Conservation (phyloP, 2,113 vertebrate species). For the Poeciliopsis occidentalis region DNA sequence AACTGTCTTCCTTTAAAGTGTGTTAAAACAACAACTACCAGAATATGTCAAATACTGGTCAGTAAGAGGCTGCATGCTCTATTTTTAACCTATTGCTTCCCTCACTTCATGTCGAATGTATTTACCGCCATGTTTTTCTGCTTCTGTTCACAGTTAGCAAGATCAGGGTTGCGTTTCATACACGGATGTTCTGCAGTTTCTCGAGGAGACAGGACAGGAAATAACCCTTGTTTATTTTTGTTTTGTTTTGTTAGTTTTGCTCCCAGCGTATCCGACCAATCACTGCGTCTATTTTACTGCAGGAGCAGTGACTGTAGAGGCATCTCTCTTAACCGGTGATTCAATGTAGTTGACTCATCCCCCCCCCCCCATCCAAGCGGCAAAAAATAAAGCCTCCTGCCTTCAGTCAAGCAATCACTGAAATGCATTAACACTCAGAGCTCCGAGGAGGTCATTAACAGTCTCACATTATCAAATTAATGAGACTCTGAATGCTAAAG, state of each 20-base stretch:
- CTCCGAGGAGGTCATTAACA: slow-evolving; percentile 9
- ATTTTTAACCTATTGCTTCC: too few relatives aligned
- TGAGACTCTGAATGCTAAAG: neutral
- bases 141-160: neutral
- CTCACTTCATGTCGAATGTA: neutral
- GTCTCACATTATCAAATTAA: slow-evolving; percentile 6
- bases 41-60: neutral
- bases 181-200: neutral
- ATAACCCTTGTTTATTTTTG: neutral
- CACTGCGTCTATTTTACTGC: neutral
- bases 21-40: too few relatives aligned
- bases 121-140: neutral
- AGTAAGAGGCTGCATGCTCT: too few relatives aligned
- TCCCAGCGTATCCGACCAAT: neutral
- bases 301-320: neutral
- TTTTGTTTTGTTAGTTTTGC: neutral
- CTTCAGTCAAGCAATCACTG: neutral
- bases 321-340: neutral
- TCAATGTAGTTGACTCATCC: neutral
- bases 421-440: neutral
- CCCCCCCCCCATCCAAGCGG: neutral
- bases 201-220: neutral
- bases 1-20: too few relatives aligned
- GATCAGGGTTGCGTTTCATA: neutral
- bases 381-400: neutral